Evolutionary conservation across 2,888 invertebrate species (phyloP).

Genomic region (Amiota communis): DNA sequence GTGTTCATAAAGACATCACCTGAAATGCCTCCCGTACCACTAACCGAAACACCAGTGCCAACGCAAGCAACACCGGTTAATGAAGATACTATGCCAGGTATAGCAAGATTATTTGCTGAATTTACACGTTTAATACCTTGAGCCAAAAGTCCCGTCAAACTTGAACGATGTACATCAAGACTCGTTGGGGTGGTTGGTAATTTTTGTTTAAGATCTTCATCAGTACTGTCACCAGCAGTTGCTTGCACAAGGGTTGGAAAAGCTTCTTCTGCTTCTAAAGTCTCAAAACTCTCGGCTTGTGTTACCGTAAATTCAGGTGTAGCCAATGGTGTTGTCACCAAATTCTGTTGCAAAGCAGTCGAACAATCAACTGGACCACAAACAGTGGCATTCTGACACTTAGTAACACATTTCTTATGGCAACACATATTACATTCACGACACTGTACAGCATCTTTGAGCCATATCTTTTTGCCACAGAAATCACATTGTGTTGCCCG

Average conservation of each 20-base stretch:
- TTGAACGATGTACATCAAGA: constrained; percentile 67
- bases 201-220: constrained; percentile 29
- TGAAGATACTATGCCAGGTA: constrained; percentile 76
- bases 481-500: constrained; percentile 93
- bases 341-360: constrained; percentile 38
- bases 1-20: constrained; percentile 67
- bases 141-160: constrained; percentile 73
- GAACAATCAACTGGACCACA: constrained; percentile 75
- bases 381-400: constrained; percentile 84
- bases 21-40: background rate
- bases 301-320: constrained; percentile 74
- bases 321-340: constrained; percentile 39
- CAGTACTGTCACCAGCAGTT: background rate
- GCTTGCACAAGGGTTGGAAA: constrained; percentile 34
- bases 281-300: constrained; percentile 64
- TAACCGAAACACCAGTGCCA: constrained; percentile 29
- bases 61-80: constrained; percentile 60
- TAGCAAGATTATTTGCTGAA: constrained; percentile 79
- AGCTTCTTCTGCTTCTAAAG: constrained; percentile 47
- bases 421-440: constrained; percentile 91
- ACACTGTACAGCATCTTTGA: constrained; percentile 96
- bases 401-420: constrained; percentile 95
- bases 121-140: constrained; percentile 81
- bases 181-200: constrained; percentile 31
- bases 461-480: constrained; percentile 97